Base-by-base conservation (phyloP, 2,113 vertebrate genomes). In the Alaudala cheleensis region DNA sequence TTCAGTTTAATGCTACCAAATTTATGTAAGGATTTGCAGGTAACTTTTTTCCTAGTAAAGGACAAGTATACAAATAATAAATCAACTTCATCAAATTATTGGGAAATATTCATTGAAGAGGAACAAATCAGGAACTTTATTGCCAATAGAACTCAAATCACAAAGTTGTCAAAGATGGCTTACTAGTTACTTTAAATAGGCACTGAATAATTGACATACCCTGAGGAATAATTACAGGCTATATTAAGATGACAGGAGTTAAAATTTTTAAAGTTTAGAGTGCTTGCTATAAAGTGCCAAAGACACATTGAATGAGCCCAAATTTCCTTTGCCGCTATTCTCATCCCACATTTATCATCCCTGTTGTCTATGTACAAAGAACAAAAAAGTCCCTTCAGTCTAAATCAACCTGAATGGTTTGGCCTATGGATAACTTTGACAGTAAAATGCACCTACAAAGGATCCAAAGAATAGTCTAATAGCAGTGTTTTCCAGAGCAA, bases 111-210 rank as follows among this genome's bases (percentile, higher is more conserved):
- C 23, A 42, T 18, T 67, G 31, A 65, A 66, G 25, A 44, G 14
- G 60, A 94, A 87, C 95, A 92, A 64, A 53, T 19, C 11, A 34
- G 65, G 57, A 96, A 39, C 40, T 86, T 91, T 80, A 77, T 66
- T 72, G 40, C 19, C 0, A 0, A 73, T n/a, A 83, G 64, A 93
- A 90, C 10, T 83, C 58, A 58, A 94, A 93, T 93, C 40, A 82
- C 34, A 85, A 85, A 96, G 66, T 58, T 93, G 78, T 81, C 93
- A 85, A 91, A 85, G 91, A 90, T 64, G 91, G 45, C 78, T 91
- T 91, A 90, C 74, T 86, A 76, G 71, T 64, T 93, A 60, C 91
- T 95, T 95, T 88, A 96, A 96, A 96, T 94, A 97, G 86, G 60
- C 23, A 85, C 47, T 87, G 71, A 81, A 93, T 81, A 97, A 95